Base-by-base conservation (phyloP, 2,113 vertebrate genomes). In the Silurus glanis region DNA sequence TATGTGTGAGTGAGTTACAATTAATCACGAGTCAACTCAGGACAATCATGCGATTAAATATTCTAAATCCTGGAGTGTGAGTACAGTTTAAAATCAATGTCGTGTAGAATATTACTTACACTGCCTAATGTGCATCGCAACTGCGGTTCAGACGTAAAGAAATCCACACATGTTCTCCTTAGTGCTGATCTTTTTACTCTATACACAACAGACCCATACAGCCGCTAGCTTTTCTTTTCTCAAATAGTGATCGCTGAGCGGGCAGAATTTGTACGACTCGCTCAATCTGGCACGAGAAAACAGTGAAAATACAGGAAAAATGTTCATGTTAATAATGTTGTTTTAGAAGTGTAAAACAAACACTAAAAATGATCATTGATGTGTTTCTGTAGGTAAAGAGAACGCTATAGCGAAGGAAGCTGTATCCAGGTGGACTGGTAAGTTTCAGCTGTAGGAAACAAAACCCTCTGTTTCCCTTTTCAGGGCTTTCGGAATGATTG, bases 351-450 rank as follows among this genome's bases (percentile, higher is more conserved):
- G 12, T 66, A 51, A 66, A 56, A 25, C 55, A 25, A 25, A 13
- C 51, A 23, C 25, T 45, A 78, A 71, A 82, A 53, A 55, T 83
- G 67, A 9, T 8, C 3, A 1, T 14, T 53, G 53, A 53, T 86
- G 37, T 87, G 19, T 17, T 95, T 83, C 25, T 83, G 67, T 93
- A 99, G 98, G 95, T 86, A 95, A 97, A 90, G 93, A 94, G 87
- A 98, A 97, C 91, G 92, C 93, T 89, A 90, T 96, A 10, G 96
- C 98, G 78, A 99, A 97, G 93, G 97, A 97, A 67, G 97, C 98
- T 13, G 97, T 96, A 80, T 97, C 97, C 67, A 96, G 98, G 89
- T 99, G 98, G 98, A 99, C 98, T 84, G 98, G 98, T 99, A 86
- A 87, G 96, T 91, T 28, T 80, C 78, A 19, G 55, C 55, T 17